phyloP scores from a whole-genome alignment of 2,113 vertebrate species.

The Indicator indicator region DNA sequence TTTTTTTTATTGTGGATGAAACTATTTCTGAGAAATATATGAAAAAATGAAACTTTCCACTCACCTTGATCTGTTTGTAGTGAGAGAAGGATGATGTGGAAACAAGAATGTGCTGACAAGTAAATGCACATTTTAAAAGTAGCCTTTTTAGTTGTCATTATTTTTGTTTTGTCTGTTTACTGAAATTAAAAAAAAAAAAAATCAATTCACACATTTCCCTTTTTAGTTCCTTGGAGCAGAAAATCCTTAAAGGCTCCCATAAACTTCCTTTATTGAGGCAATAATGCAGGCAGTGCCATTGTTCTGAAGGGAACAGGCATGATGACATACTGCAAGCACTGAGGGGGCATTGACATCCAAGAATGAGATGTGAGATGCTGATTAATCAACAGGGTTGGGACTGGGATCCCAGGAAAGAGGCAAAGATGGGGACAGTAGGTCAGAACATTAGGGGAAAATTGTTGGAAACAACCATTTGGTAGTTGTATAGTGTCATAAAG shows the following conservation, averaged over 20 bases:
- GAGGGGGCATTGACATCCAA: neutral
- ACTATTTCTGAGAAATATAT: neutral
- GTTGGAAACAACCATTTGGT: neutral
- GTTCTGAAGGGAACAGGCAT: neutral
- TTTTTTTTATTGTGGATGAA: neutral
- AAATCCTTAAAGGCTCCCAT: neutral
- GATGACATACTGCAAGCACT: neutral
- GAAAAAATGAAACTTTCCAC: neutral
- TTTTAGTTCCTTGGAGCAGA: neutral
- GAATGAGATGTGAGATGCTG: neutral
- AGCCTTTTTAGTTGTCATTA: neutral
- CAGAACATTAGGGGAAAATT: neutral
- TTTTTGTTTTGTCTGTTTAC: neutral
- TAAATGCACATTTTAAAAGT: neutral
- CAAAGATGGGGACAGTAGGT: neutral
- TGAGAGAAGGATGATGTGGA: fast-evolving
- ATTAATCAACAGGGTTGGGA: neutral
- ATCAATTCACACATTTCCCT: neutral
- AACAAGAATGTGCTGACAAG: neutral
- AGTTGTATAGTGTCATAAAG: neutral
- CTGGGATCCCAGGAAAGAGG: neutral
- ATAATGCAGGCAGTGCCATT: neutral
- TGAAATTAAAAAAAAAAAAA: neutral
- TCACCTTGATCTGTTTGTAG: no score
- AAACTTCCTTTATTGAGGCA: neutral